A percentile compares a stretch with the other conserved stretches of the same genome.
These are phyloP conservation scores for Pterophyllum scalare DNA, from an alignment of 2,113 vertebrate species.

Conservation along the genomic window DNA sequence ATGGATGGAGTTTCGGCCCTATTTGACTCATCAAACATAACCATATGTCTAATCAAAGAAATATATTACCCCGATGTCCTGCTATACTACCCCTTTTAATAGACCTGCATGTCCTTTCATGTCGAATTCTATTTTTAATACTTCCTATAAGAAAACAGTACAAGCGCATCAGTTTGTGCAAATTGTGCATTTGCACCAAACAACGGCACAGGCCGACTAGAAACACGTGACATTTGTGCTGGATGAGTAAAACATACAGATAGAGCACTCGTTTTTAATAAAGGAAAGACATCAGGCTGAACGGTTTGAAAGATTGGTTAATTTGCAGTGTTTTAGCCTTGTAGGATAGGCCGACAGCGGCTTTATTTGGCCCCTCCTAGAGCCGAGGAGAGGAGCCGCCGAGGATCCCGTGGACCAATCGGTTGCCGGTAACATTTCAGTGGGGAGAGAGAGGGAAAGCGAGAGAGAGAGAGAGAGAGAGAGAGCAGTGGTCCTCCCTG, in stretches of 20 bases:
- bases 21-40: neutral
- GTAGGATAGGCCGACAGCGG: conserved; percentile 10
- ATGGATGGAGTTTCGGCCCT: neutral
- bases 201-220: neutral
- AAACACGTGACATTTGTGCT: neutral
- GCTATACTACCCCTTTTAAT: neutral
- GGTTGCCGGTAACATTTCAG: conserved; percentile 65
- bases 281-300: neutral
- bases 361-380: conserved; percentile 71
- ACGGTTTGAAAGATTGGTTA: neutral
- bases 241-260: neutral
- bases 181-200: neutral
- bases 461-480: conserved; percentile 52
- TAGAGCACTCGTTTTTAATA: neutral
- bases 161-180: too few species aligned
- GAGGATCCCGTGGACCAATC: conserved; percentile 76
- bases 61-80: neutral
- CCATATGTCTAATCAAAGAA: neutral
- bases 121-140: too few species aligned
- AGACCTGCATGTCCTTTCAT: too few species aligned
- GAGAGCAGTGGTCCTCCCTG: conserved; percentile 52
- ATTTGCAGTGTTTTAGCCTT: neutral
- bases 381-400: conserved; percentile 43
- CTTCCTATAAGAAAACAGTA: too few species aligned
- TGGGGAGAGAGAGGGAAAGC: conserved; percentile 57